Percentiles rank a stretch among this genome's conserved stretches.
Evolutionary conservation across 2,888 invertebrate species (phyloP).

Genomic region (Laspeyria flexula): DNA sequence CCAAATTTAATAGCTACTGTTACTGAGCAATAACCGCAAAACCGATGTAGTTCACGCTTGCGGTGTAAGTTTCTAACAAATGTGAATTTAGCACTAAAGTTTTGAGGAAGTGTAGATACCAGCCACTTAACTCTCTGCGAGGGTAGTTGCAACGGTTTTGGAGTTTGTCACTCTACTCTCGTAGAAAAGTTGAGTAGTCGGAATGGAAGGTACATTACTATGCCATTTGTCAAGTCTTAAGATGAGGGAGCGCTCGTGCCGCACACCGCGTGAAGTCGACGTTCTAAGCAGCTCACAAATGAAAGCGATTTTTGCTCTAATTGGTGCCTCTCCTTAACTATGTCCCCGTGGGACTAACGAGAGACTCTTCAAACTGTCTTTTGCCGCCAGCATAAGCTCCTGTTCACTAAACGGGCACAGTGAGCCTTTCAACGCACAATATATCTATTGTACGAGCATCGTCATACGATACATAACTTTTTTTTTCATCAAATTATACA

Average conservation of each 20-base stretch:
- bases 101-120: background rate
- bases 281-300: constrained; percentile 9
- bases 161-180: background rate
- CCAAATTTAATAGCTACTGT: background rate
- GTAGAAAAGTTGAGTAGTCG: background rate
- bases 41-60: background rate
- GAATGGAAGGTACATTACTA: constrained; percentile 6
- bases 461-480: too few relatives aligned
- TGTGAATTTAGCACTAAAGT: constrained; percentile 3
- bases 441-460: too few relatives aligned
- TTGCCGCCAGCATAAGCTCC: constrained; percentile 16
- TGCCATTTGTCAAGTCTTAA: constrained; percentile 14
- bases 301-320: constrained; percentile 43
- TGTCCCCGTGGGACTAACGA: constrained; percentile 41
- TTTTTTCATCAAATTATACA: too few relatives aligned
- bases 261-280: background rate
- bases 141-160: background rate
- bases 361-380: constrained; percentile 36
- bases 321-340: constrained; percentile 39
- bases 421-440: background rate
- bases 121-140: background rate
- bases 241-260: constrained; percentile 11
- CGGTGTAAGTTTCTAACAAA: background rate
- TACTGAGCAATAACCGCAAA: background rate
- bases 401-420: background rate